These are phyloP conservation scores for Apis florea DNA, from an alignment of 1,140 invertebrate genomes.

Conservation along the genomic window DNA sequence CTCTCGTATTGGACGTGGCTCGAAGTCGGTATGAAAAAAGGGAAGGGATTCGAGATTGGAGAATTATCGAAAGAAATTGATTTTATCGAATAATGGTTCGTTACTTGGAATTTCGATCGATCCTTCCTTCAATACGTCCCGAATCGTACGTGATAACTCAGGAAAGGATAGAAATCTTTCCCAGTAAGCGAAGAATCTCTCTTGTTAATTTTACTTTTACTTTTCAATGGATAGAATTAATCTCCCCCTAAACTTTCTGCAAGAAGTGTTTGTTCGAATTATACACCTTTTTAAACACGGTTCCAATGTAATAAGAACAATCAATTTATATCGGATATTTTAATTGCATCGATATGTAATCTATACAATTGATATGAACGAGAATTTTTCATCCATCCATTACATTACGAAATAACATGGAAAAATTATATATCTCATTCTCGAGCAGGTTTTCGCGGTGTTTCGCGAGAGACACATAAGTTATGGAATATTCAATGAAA, in stretches of 20 bases:
- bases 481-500: slow-evolving; percentile 33
- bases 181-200: no score
- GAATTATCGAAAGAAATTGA: neutral
- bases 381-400: neutral
- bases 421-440: neutral
- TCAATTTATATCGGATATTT: no score
- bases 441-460: neutral
- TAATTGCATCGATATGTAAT: neutral
- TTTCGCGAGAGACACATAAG: neutral
- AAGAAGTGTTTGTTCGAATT: no score
- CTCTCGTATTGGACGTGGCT: neutral
- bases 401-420: neutral
- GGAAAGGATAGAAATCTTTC: no score
- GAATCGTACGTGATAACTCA: neutral
- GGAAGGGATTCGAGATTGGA: no score
- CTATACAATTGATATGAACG: neutral
- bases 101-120: neutral
- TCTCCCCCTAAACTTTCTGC: no score
- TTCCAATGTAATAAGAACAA: no score
- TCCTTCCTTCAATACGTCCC: neutral
- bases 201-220: no score
- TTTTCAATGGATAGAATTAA: no score
- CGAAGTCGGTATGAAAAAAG: neutral
- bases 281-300: no score
- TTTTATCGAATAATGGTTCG: neutral